Percentiles rank a stretch among this genome's conserved stretches.
Evolutionary conservation across 2,888 invertebrate genomes (phyloP).

Genomic region (Sacculina carcini): DNA sequence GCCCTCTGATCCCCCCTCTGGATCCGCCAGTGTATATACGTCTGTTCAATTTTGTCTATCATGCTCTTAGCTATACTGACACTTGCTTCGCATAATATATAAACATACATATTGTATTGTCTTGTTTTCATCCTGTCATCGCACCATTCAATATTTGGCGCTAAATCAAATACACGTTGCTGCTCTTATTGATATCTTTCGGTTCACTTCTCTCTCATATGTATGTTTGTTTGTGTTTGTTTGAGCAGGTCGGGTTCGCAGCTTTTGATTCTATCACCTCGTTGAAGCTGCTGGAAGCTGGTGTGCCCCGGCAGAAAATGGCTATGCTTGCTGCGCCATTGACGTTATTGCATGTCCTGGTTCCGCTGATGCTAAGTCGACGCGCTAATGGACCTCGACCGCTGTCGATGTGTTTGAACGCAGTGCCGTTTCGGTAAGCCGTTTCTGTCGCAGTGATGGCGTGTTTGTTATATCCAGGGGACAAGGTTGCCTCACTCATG

Average conservation of each 20-base stretch:
- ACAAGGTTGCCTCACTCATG: no score
- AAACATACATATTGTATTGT: conserved; percentile 4
- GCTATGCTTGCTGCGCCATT: conserved; percentile 77
- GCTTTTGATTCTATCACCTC: conserved; percentile 85
- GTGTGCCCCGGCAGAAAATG: conserved; percentile 79
- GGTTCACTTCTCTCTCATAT: no score
- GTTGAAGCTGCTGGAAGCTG: conserved; percentile 79
- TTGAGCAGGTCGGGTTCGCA: conserved; percentile 81
- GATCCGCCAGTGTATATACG: no score
- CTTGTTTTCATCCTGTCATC: not conserved
- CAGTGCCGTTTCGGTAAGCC: conserved; percentile 48
- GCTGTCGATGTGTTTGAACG: conserved; percentile 58
- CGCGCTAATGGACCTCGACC: conserved; percentile 72
- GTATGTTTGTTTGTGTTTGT: no score
- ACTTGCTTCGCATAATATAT: no score
- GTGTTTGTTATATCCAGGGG: no score
- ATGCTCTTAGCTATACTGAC: no score
- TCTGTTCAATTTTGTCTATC: no score
- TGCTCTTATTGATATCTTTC: no score
- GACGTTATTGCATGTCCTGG: conserved; percentile 71
- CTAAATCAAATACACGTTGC: conserved; percentile 22
- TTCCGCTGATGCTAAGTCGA: conserved; percentile 57
- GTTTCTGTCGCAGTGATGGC: no score
- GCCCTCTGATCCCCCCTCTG: no score
- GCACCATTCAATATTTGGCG: not conserved